Percentiles rank a stretch among this genome's conserved stretches.
Evolutionary conservation across 2,113 vertebrate species (phyloP).

Genomic region (Notechis scutatus): DNA sequence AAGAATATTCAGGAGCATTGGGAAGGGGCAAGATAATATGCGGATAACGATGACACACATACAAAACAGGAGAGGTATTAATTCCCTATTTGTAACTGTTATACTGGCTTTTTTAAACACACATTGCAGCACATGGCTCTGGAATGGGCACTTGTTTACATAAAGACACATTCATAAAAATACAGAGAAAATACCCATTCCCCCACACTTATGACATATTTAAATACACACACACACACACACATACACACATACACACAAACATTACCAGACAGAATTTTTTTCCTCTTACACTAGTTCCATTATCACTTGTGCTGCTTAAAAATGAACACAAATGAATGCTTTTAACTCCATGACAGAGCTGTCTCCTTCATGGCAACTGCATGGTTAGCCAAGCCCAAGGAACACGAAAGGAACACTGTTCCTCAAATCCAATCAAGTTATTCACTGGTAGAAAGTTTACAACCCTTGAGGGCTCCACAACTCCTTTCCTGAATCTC

Average conservation of each 20-base stretch:
- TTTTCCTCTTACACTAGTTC: neutral
- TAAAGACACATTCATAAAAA: neutral
- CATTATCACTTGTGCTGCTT: neutral
- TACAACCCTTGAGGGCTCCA: neutral
- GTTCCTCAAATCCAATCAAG: neutral
- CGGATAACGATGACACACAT: neutral
- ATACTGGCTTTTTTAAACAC: neutral
- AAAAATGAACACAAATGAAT: neutral
- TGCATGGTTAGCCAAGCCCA: neutral
- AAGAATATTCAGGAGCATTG: neutral
- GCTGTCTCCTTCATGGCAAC: neutral
- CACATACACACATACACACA: neutral
- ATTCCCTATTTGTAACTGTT: neutral
- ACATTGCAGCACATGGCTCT: neutral
- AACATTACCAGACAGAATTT: neutral
- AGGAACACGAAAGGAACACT: neutral
- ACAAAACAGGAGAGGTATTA: neutral
- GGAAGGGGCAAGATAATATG: neutral
- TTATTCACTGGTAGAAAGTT: accelerated
- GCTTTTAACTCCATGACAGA: neutral
- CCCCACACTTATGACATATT: neutral
- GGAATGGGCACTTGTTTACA: neutral
- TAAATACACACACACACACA: neutral
- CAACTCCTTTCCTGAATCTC: neutral
- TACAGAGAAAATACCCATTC: neutral